Base-by-base conservation (phyloP, 1,140 invertebrate genomes). In the Hydropsyche tenuis region DNA sequence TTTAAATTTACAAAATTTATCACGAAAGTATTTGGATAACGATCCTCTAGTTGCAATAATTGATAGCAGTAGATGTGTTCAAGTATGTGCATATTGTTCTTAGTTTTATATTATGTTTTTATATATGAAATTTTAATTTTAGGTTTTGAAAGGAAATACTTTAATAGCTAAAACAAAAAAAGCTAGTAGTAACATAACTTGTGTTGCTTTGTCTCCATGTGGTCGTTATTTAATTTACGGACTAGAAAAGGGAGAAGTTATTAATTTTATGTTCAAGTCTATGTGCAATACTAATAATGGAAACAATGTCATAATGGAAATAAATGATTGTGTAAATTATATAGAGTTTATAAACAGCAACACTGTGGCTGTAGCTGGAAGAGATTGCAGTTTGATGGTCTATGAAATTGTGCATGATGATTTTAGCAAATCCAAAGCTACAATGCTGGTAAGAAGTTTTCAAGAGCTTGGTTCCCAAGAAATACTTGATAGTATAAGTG, bases 121-220 rank as follows among this genome's bases (percentile, higher is more conserved):
- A 5, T 18, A 53, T n/a, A 53, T 53, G 12, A 20, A 14, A 9
- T 64, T 69, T 69, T 66, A 18, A 66, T 72, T 70, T 45, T 43
- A 77, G 76, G 51, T 77, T 6, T 71, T 75, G 46, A 72, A 53
- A 68, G 76, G 72, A 43, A 77, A 71, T 27, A 73, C 73, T 37
- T 25, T 69, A 4, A 63, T 77, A 22, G 51, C 37, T n/a, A 72
- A 75, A 68, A 73, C 71, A 20, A 3, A 53, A 20, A 45, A 30
- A 27, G 25, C 62, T 22, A 5, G 66, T 25, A 53, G n/a, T 43
- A 20, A 12, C 0, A 72, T 77, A 7, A 75, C 62, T n/a, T 22
- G 23, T 16, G 60, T 77, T 20, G 25, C 62, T 25, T 20, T 77
- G 1, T 73, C 76, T 1, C 73, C 66, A 0, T 75, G 73, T 30